These are phyloP conservation scores for Monochamus saltuarius DNA, from an alignment of 1,140 invertebrate genomes.

Conservation along the genomic window DNA sequence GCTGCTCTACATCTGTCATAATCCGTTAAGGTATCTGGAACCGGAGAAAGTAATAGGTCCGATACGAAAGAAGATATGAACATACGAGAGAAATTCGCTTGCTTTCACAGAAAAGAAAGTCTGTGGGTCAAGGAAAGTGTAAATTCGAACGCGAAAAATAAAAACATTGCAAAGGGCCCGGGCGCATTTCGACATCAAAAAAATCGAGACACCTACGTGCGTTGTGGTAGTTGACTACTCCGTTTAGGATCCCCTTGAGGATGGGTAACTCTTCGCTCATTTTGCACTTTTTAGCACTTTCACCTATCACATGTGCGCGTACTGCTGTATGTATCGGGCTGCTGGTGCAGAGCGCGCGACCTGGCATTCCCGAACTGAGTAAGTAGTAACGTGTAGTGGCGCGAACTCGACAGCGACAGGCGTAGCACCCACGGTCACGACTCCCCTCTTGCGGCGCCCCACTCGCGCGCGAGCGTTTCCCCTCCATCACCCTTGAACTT, in stretches of 20 bases:
- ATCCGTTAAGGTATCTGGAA: conserved; percentile 22
- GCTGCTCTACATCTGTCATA: conserved; percentile 41
- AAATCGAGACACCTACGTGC: conserved; percentile 72
- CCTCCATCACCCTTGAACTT: conserved; percentile 67
- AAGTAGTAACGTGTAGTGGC: conserved; percentile 44
- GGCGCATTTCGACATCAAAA: neutral
- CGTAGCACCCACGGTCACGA: conserved; percentile 47
- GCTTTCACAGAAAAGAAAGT: conserved; percentile 43
- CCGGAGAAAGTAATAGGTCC: conserved; percentile 25
- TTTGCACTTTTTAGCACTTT: conserved; percentile 48
- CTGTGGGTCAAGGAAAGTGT: conserved; percentile 36
- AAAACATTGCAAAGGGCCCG: conserved; percentile 16
- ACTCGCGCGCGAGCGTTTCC: conserved; percentile 54
- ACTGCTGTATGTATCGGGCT: conserved; percentile 37
- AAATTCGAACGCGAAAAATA: conserved; percentile 28
- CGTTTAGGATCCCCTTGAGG: conserved; percentile 83
- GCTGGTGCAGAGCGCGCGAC: conserved; percentile 42
- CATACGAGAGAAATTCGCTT: conserved; percentile 36
- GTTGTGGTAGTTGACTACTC: conserved; percentile 85
- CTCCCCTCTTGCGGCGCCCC: conserved; percentile 48
- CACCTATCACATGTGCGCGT: conserved; percentile 40
- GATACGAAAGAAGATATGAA: conserved; percentile 1
- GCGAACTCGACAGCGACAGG: conserved; percentile 54
- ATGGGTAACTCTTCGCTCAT: conserved; percentile 87
- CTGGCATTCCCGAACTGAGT: conserved; percentile 48